A percentile compares a stretch with the other conserved stretches of the same genome.
phyloP scores from a whole-genome alignment of 1,140 invertebrate species.

The Calliphora vicina region DNA sequence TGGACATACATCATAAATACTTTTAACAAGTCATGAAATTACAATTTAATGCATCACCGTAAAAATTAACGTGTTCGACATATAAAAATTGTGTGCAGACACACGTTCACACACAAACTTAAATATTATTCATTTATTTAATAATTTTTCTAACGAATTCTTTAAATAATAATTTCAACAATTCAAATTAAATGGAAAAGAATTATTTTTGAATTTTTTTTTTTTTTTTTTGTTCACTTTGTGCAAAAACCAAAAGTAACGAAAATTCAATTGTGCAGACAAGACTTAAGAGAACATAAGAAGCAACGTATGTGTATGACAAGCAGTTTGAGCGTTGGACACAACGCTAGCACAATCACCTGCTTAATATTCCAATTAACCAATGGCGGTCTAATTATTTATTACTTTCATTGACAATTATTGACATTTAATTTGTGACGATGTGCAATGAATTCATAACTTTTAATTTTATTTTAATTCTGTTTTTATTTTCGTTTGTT shows the following conservation, averaged over 20 bases:
- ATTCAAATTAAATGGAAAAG: neutral
- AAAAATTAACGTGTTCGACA: constrained; percentile 19
- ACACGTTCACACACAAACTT: neutral
- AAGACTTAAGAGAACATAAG: neutral
- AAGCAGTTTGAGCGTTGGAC: neutral
- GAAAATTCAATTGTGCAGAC: neutral
- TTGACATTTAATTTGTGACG: constrained; percentile 30
- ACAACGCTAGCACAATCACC: neutral
- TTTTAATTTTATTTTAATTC: neutral
- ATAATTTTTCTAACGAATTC: constrained; percentile 8
- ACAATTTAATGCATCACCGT: neutral
- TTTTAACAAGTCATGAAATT: constrained; percentile 8
- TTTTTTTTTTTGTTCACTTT: neutral
- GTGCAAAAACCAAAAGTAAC: neutral
- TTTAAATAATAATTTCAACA: neutral
- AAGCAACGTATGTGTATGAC: neutral
- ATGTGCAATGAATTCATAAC: constrained; percentile 23
- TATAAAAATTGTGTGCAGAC: neutral
- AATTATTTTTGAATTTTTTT: no score
- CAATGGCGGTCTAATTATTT: constrained; percentile 28
- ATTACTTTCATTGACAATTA: constrained; percentile 35
- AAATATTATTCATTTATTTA: neutral
- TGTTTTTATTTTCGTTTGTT: no score
- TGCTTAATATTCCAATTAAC: constrained; percentile 31
- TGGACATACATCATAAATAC: constrained; percentile 32